Percentiles rank a stretch among this genome's conserved stretches.
These are phyloP conservation scores for Petrocephalus microphthalmus DNA, from an alignment of 2,113 vertebrate genomes.

Conservation along the genomic window DNA sequence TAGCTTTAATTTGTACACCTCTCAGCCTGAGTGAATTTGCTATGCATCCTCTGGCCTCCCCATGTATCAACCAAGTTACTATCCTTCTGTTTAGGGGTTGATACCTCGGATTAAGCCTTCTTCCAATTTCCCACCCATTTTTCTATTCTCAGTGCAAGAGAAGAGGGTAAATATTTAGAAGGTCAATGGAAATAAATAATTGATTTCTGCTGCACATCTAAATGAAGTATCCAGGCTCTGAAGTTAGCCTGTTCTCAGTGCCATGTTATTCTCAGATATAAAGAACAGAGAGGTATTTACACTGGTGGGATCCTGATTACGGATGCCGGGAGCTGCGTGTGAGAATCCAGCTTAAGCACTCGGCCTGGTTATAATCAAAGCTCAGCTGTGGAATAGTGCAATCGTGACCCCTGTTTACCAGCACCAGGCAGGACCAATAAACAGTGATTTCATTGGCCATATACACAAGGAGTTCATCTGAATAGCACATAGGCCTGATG, in stretches of 20 bases:
- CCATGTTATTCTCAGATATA: constrained; percentile 36
- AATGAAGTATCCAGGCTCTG: constrained; percentile 51
- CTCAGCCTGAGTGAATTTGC: constrained; percentile 33
- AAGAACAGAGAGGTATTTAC: constrained; percentile 63
- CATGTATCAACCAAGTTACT: constrained; percentile 36
- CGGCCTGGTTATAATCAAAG: constrained; percentile 58
- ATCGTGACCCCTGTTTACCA: constrained; percentile 55
- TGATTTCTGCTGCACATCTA: constrained; percentile 55
- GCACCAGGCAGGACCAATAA: constrained; percentile 45
- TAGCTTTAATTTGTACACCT: not conserved
- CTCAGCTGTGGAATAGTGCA: constrained; percentile 44
- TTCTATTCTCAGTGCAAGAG: constrained; percentile 39
- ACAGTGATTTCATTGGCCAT: constrained; percentile 38
- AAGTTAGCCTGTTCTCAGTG: constrained; percentile 29
- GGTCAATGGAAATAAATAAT: constrained; percentile 59
- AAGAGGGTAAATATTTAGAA: constrained; percentile 63
- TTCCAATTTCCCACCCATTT: constrained; percentile 51
- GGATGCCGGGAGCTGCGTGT: constrained; percentile 46
- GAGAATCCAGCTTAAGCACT: constrained; percentile 25
- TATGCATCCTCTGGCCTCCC: constrained; percentile 35
- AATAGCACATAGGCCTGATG: constrained; percentile 26
- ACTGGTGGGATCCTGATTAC: constrained; percentile 55
- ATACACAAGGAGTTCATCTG: constrained; percentile 30
- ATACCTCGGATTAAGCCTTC: constrained; percentile 47
- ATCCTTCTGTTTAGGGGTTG: constrained; percentile 46